phyloP scores from a whole-genome alignment of 2,797 vertebrate species.

The Rhinella marina region DNA sequence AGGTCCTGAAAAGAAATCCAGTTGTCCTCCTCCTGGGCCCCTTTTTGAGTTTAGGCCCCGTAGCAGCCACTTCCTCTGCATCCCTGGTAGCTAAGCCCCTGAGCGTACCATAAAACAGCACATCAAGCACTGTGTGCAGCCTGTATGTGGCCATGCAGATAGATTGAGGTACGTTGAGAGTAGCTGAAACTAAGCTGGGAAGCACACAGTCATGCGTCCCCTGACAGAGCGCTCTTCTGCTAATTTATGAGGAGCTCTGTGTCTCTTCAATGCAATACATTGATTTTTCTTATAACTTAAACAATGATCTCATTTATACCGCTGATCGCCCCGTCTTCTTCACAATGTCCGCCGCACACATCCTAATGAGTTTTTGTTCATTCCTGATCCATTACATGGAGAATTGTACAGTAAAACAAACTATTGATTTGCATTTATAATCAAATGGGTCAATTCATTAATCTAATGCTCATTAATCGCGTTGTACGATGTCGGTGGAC shows the following conservation, averaged over 20 bases:
- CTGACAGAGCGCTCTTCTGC: neutral
- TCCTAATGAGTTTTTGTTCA: constrained; percentile 40
- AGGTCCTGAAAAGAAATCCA: no score
- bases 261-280: constrained; percentile 37
- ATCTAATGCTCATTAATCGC: constrained; percentile 43
- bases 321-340: constrained; percentile 7
- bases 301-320: constrained; percentile 47
- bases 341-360: constrained; percentile 5
- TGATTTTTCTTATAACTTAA: constrained; percentile 54
- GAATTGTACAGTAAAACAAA: constrained; percentile 21
- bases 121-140: no score
- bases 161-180: neutral
- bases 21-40: no score
- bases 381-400: constrained; percentile 43
- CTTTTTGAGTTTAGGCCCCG: no score
- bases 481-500: neutral
- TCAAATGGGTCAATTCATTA: constrained; percentile 52
- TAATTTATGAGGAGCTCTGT: constrained; percentile 34
- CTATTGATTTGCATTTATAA: constrained; percentile 54
- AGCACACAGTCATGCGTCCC: neutral
- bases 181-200: neutral
- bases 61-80: no score
- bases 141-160: neutral
- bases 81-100: no score
- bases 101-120: no score